These are phyloP conservation scores for Aphodius granarius DNA, from an alignment of 2,888 invertebrate genomes.

Conservation along the genomic window DNA sequence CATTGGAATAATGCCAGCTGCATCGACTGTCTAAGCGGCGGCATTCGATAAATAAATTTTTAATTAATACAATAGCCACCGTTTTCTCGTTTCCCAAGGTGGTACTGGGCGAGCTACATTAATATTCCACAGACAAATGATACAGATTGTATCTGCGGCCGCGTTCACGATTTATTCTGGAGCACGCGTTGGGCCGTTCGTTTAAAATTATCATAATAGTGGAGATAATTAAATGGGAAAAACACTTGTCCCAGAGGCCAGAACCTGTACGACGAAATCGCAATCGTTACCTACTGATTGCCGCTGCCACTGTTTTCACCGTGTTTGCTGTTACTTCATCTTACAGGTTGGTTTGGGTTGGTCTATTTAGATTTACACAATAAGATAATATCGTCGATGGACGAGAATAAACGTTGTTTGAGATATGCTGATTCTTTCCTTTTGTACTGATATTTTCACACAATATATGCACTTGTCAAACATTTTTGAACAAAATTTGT, in stretches of 20 bases:
- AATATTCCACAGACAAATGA: slow-evolving; percentile 25
- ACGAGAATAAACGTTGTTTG: no score
- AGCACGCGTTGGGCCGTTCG: slow-evolving; percentile 8
- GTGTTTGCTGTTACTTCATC: not conserved
- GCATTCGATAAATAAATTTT: slow-evolving; percentile 14
- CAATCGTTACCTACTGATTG: not conserved
- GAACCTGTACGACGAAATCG: not conserved
- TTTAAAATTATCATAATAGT: slow-evolving; percentile 22
- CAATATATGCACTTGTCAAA: no score
- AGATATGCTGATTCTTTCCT: no score
- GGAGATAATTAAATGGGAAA: slow-evolving; percentile 20
- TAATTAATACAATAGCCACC: slow-evolving; percentile 19
- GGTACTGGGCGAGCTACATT: slow-evolving; percentile 15
- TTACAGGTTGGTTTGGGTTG: not conserved
- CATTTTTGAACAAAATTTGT: no score
- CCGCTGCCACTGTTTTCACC: not conserved
- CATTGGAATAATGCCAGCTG: slow-evolving; percentile 2
- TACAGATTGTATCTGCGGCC: slow-evolving; percentile 22
- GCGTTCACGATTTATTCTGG: slow-evolving; percentile 24
- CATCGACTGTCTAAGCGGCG: not conserved
- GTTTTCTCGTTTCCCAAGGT: slow-evolving; percentile 16
- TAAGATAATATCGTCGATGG: not conserved
- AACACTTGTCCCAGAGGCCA: slow-evolving; percentile 7
- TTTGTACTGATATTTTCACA: no score
- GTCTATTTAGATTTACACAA: not conserved